Base-by-base conservation (phyloP, 2,113 vertebrate genomes). In the Phaethon lepturus region DNA sequence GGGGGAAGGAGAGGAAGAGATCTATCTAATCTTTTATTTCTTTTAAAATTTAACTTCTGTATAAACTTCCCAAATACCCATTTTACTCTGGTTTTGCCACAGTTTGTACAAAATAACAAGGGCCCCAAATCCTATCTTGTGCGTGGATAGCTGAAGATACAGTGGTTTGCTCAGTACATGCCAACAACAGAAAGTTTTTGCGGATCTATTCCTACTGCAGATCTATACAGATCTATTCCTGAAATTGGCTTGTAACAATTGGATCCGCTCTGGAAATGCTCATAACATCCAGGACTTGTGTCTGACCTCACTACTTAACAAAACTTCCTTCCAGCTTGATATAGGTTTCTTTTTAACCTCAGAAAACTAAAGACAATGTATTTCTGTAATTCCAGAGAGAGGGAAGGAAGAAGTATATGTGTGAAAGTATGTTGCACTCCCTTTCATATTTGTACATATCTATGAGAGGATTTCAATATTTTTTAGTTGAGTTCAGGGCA, bases 21-120 rank as follows among this genome's bases (percentile, higher is more conserved):
- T 63, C 25, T 66, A 69, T 63, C 47, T 93, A 58, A 62, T 71
- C 7, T 69, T 66, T 78, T 74, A 77, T 88, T 96, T 89, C 13
- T 87, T 64, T 73, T 84, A 49, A 63, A 79, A 85, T 62, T 66
- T 76, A 68, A 13, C 38, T 42, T 88, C 44, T 94, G 12, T 67
- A 62, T 72, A 74, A 90, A 67, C 11, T 88, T 81, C 26, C 10
- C 22, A 85, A 85, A 64, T 40, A 45, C 7, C 47, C 13, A 45
- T 79, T 95, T 91, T 68, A 50, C 16, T 85, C 45, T 68, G 28
- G 5, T 81, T 79, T 93, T 93, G 14, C 31, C 24, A 55, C 52
- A 63, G 24, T 56, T 75, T 60, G 15, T n/a, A 23, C 64, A 85
- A 71, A 55, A 13, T 22, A 80, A 22, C 4, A 56, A 26, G 10